Conservation (phyloP, 2,797 vertebrate species). For the Argentina silus region DNA sequence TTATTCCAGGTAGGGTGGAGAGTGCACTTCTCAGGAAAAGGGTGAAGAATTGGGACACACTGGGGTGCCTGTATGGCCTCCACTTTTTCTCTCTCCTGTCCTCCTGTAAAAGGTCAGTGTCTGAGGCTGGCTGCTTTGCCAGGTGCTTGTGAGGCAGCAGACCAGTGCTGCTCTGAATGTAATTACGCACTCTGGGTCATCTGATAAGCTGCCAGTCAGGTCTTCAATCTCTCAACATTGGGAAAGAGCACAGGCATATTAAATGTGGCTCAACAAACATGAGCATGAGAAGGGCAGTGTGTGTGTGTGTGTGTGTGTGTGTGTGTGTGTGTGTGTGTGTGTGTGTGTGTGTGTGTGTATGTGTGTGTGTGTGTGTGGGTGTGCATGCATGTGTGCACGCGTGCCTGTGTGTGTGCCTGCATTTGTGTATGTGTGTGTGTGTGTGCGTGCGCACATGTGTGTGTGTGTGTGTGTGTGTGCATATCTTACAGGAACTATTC, state of each 20-base stretch:
- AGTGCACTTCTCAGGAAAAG: no score
- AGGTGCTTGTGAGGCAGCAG: conserved; percentile 69
- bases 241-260: neutral
- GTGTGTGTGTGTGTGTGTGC: neutral
- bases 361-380: no score
- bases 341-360: no score
- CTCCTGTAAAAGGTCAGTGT: conserved; percentile 64
- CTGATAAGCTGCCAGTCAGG: neutral
- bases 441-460: no score
- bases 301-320: neutral
- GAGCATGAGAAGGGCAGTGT: neutral
- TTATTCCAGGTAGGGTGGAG: no score
- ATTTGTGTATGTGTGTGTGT: no score
- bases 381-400: no score
- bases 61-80: no score
- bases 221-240: neutral
- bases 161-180: conserved; percentile 64
- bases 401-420: no score
- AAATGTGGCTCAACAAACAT: neutral
- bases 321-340: no score
- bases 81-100: conserved; percentile 38
- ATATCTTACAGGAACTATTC: conserved; percentile 1
- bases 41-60: no score
- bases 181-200: neutral
- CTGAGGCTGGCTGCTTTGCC: conserved; percentile 50